Conservation (phyloP, 2,113 vertebrate genomes). For the Nanger granti region DNA sequence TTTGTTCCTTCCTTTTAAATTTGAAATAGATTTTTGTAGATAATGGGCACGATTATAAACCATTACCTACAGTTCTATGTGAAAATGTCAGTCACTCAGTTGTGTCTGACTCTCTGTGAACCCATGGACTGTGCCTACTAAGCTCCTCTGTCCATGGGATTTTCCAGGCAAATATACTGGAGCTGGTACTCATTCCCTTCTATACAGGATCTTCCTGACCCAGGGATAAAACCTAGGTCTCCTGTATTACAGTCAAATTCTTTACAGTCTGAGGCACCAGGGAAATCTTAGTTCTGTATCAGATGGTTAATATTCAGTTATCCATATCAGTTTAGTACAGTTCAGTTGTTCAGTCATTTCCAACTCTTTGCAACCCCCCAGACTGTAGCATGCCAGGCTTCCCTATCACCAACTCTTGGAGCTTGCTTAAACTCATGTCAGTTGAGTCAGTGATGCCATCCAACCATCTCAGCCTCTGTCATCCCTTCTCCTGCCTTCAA, state of each 20-base stretch:
- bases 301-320: background rate
- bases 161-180: background rate
- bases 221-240: background rate
- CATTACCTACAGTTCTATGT: background rate
- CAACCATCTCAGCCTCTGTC: background rate
- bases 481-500: background rate
- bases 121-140: background rate
- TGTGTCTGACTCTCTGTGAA: background rate
- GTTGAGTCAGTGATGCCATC: background rate
- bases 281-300: background rate
- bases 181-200: background rate
- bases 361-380: background rate
- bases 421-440: background rate
- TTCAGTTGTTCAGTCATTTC: background rate
- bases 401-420: background rate
- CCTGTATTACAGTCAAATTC: background rate
- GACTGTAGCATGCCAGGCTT: background rate
- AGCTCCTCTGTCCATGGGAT: background rate
- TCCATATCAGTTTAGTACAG: background rate
- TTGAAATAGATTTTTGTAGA: background rate
- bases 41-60: background rate
- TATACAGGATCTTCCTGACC: background rate
- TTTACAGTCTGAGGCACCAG: background rate
- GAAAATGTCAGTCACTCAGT: background rate
- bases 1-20: background rate